Evolutionary conservation across 2,113 vertebrate species (phyloP).

Genomic region (Ceyx margarethae): DNA sequence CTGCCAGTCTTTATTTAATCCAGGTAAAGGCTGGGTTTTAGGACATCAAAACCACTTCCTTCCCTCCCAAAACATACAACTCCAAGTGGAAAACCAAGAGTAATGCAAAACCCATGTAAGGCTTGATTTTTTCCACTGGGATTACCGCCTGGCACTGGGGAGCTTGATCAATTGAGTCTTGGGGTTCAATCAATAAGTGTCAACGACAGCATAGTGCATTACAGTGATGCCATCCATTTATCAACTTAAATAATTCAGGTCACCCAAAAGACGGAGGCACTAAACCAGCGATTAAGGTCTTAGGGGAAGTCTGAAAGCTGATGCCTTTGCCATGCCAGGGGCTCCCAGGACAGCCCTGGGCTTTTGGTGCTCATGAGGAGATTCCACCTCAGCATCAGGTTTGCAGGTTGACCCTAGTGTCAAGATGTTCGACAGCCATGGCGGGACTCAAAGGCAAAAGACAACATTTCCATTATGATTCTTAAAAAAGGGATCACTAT

Average conservation of each 20-base stretch:
- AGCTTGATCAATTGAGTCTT: slow-evolving; percentile 42
- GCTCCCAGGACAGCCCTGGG: background rate
- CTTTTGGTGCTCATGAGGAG: background rate
- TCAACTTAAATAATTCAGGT: slow-evolving; percentile 17
- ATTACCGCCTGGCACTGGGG: background rate
- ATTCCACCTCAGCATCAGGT: background rate
- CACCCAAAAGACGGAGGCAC: slow-evolving; percentile 1
- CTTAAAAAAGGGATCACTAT: background rate
- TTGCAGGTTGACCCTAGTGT: background rate
- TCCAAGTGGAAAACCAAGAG: background rate
- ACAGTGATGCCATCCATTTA: background rate
- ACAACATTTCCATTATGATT: slow-evolving; percentile 11
- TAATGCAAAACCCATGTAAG: background rate
- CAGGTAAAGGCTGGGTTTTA: background rate
- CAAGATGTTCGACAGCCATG: background rate
- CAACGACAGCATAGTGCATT: background rate
- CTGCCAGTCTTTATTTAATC: background rate
- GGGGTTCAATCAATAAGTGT: slow-evolving; percentile 40
- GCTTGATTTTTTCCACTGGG: slow-evolving; percentile 20
- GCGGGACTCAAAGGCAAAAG: slow-evolving; percentile 4
- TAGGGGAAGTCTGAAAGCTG: rapidly evolving
- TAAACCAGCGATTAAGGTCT: background rate
- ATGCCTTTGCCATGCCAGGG: rapidly evolving
- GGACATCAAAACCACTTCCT: slow-evolving; percentile 15
- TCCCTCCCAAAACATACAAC: background rate